These are phyloP conservation scores for Artemia sp. DNA, from an alignment of 2,888 invertebrate species.

Conservation along the genomic window DNA sequence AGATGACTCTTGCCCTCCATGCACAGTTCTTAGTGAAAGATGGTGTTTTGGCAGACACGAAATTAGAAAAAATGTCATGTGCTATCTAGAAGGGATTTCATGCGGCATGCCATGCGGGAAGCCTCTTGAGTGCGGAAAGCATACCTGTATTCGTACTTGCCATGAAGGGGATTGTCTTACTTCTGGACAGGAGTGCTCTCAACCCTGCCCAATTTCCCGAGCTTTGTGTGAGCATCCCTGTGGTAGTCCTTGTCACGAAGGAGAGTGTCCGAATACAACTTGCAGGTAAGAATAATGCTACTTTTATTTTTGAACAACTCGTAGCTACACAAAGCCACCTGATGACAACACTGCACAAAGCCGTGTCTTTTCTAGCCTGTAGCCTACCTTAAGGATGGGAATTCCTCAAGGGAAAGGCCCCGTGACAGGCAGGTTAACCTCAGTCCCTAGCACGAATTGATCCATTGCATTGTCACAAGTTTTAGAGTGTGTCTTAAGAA, in stretches of 20 bases:
- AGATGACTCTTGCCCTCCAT: slow-evolving; percentile 54
- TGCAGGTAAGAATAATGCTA: slow-evolving; percentile 43
- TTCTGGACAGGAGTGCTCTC: slow-evolving; percentile 49
- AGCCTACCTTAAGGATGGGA: no score
- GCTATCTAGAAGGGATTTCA: slow-evolving; percentile 65
- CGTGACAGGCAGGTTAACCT: no score
- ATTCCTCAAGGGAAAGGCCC: no score
- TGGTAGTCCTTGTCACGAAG: slow-evolving; percentile 60
- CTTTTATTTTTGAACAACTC: no score
- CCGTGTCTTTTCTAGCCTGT: no score
- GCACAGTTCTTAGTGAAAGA: slow-evolving; percentile 66
- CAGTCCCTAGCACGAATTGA: no score
- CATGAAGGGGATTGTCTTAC: slow-evolving; percentile 52
- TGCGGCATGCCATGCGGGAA: slow-evolving; percentile 76
- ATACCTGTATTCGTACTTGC: slow-evolving; percentile 62
- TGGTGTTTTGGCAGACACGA: slow-evolving; percentile 62
- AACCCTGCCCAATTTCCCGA: slow-evolving; percentile 54
- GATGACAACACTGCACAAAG: no score
- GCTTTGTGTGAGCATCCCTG: slow-evolving; percentile 68
- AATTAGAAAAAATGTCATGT: slow-evolving; percentile 72
- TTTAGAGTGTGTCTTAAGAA: no score
- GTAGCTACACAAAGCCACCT: no score
- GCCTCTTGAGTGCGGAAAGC: slow-evolving; percentile 58
- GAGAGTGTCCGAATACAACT: slow-evolving; percentile 48
- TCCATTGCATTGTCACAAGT: no score